Evolutionary conservation across 1,140 invertebrate genomes (phyloP).

Genomic region (Apolygus lucorum): DNA sequence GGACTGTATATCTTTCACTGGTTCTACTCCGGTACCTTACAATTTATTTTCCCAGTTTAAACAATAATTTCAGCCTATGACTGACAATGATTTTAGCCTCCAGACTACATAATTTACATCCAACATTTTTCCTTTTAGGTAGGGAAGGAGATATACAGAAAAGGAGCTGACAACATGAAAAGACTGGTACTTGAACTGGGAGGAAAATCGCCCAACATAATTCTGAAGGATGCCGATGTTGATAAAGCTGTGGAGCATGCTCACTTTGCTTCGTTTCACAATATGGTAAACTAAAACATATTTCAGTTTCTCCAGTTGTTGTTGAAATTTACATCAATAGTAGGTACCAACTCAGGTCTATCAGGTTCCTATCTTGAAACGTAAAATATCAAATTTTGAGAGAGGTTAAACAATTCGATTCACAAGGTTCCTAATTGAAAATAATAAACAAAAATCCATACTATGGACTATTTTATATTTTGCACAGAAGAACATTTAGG

Average conservation of each 20-base stretch:
- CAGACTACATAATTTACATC: no score
- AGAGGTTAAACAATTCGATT: no score
- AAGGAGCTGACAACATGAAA: slow-evolving; percentile 73
- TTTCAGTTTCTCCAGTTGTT: neutral
- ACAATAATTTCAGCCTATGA: neutral
- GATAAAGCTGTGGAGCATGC: slow-evolving; percentile 68
- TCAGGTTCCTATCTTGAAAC: no score
- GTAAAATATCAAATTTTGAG: no score
- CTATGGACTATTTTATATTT: neutral
- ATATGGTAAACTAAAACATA: slow-evolving; percentile 65
- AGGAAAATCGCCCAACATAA: slow-evolving; percentile 90
- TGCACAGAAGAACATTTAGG: neutral
- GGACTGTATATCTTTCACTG: slow-evolving; percentile 69
- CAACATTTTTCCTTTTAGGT: slow-evolving; percentile 40
- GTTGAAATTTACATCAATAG: no score
- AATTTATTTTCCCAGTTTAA: neutral
- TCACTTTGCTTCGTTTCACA: slow-evolving; percentile 77
- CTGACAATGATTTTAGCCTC: neutral
- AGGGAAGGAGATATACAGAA: slow-evolving; percentile 71
- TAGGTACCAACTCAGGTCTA: neutral
- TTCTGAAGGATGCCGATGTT: slow-evolving; percentile 76
- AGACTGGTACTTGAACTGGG: slow-evolving; percentile 86
- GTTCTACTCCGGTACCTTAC: slow-evolving; percentile 67
- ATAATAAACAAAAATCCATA: no score
- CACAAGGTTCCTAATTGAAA: no score